Evolutionary conservation across 2,797 vertebrate species (phyloP).

Genomic region (Gymnocypris eckloni): DNA sequence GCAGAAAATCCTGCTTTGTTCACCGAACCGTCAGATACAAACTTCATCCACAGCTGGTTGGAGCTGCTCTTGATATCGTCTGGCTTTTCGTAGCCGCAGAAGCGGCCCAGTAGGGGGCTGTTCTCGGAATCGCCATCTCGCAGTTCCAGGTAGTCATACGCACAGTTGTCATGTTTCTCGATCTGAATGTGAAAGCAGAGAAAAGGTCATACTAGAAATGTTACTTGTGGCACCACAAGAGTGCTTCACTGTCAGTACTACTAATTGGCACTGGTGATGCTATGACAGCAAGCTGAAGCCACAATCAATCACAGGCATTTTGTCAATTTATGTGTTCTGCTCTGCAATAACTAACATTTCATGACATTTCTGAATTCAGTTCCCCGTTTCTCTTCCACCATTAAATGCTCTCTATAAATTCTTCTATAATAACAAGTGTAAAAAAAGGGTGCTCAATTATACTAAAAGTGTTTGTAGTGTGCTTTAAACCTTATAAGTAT

Average conservation of each 20-base stretch:
- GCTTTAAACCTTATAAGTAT: not conserved
- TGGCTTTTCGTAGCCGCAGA: conserved; percentile 96
- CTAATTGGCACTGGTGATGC: not conserved
- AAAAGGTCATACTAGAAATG: not conserved
- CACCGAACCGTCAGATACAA: conserved; percentile 96
- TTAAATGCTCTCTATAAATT: not conserved
- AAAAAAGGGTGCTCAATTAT: too few species aligned
- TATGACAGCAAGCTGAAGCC: not conserved
- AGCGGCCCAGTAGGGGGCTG: conserved; percentile 90
- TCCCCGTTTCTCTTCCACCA: not conserved
- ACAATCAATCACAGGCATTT: not conserved
- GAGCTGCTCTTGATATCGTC: conserved; percentile 96
- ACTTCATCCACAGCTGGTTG: conserved; percentile 98
- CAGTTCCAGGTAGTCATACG: conserved; percentile 96
- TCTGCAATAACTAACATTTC: not conserved
- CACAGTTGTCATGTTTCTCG: conserved; percentile 95
- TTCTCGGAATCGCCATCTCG: conserved; percentile 90
- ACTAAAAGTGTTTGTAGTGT: not conserved
- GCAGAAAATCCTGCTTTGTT: conserved; percentile 97
- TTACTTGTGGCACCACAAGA: not conserved
- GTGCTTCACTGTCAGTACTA: too few species aligned
- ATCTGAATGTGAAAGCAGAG: conserved; percentile 76
- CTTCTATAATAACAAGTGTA: not conserved
- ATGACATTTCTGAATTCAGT: not conserved
- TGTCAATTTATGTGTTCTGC: not conserved